Percentiles rank a stretch among this genome's conserved stretches.
phyloP scores from a whole-genome alignment of 2,888 invertebrate genomes.

The Drosophila meridionalis region DNA sequence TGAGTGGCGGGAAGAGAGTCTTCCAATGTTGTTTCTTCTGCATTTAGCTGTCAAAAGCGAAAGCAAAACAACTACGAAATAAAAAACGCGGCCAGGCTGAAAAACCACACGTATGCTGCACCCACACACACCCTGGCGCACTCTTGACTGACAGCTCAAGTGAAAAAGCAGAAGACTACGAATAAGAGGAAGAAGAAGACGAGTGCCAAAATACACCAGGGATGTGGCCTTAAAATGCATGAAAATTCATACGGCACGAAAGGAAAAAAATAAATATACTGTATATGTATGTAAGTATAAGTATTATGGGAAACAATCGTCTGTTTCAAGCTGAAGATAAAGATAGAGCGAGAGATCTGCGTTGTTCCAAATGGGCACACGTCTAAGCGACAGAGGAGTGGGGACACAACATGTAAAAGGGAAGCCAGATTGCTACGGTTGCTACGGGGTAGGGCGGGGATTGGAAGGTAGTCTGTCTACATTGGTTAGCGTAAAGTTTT shows the following conservation, averaged over 20 bases:
- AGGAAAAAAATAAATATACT: constrained; percentile 27
- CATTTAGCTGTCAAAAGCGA: constrained; percentile 78
- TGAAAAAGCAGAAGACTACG: constrained; percentile 36
- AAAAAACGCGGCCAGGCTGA: constrained; percentile 36
- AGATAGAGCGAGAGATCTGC: constrained; percentile 28
- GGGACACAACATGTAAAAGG: background rate
- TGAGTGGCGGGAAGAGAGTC: constrained; percentile 51
- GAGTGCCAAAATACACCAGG: constrained; percentile 73
- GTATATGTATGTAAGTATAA: constrained; percentile 6
- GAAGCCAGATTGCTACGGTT: background rate
- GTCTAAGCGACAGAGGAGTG: constrained; percentile 21
- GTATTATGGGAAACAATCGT: constrained; percentile 75
- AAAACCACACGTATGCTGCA: constrained; percentile 47
- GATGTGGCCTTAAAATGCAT: constrained; percentile 71
- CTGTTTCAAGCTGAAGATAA: constrained; percentile 29
- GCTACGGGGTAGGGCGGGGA: background rate
- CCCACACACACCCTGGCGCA: constrained; percentile 32
- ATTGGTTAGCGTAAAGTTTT: constrained; percentile 61
- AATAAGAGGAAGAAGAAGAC: constrained; percentile 19
- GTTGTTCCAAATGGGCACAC: constrained; percentile 44
- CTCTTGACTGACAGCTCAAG: constrained; percentile 70
- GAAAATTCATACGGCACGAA: constrained; percentile 69
- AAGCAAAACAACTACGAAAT: constrained; percentile 50
- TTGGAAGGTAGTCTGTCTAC: constrained; percentile 46
- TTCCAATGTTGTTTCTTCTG: constrained; percentile 56